Conservation (phyloP, 2,797 vertebrate genomes). For the Esox lucius region DNA sequence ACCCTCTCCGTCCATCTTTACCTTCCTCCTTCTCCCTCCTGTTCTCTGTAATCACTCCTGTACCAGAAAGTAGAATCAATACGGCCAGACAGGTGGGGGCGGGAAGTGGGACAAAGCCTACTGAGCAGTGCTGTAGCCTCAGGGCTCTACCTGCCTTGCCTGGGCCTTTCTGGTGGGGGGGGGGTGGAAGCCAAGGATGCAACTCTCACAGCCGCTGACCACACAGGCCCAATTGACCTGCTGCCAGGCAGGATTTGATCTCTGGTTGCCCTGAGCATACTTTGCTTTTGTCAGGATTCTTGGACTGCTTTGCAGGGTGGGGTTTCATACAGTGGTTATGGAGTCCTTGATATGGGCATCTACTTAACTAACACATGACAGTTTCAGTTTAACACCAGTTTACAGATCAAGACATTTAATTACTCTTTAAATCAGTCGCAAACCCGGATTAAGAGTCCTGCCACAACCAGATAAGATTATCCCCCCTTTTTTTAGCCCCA, state of each 20-base stretch:
- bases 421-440: neutral
- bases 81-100: slow-evolving; percentile 48
- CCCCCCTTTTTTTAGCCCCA: slow-evolving; percentile 8
- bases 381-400: neutral
- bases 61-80: slow-evolving; percentile 61
- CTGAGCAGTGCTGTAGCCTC: slow-evolving; percentile 31
- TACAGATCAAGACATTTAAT: slow-evolving; percentile 1
- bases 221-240: neutral
- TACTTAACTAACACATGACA: neutral
- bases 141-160: slow-evolving; percentile 39
- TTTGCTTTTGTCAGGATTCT: neutral
- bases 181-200: neutral
- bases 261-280: neutral
- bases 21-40: slow-evolving; percentile 40
- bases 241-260: slow-evolving; percentile 1
- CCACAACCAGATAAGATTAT: neutral
- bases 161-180: slow-evolving; percentile 1
- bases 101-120: slow-evolving; percentile 34
- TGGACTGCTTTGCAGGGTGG: neutral
- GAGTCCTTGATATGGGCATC: neutral
- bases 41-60: slow-evolving; percentile 45
- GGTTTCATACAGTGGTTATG: neutral
- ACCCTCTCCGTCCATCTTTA: slow-evolving; percentile 32
- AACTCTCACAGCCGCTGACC: neutral
- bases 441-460: slow-evolving; percentile 2